Conservation (phyloP, 2,888 invertebrate genomes). For the Diadegma fenestrale region DNA sequence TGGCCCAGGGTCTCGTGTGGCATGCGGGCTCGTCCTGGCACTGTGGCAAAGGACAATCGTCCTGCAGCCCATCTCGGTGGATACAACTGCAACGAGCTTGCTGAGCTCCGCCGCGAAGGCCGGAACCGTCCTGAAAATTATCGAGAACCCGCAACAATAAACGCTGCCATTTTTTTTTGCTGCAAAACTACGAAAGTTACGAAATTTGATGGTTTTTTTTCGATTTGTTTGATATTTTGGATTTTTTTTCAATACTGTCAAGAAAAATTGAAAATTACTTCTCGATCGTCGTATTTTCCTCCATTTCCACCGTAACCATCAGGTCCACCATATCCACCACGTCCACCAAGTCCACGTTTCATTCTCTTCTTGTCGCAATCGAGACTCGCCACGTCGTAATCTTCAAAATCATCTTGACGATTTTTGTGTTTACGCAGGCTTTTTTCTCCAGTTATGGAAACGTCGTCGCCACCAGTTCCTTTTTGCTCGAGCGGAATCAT, state of each 20-base stretch:
- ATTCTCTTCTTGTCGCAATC: conserved; percentile 21
- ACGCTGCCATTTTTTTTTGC: neutral
- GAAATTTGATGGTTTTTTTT: neutral
- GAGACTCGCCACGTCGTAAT: conserved; percentile 25
- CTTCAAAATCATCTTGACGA: conserved; percentile 6
- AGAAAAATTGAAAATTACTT: neutral
- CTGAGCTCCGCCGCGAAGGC: conserved; percentile 86
- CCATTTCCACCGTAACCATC: neutral
- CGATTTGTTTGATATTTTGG: no score
- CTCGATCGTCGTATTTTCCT: neutral
- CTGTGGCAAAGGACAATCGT: conserved; percentile 85
- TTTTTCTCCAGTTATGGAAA: conserved; percentile 16
- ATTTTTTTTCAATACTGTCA: neutral
- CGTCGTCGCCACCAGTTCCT: conserved; percentile 12
- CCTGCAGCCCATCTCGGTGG: conserved; percentile 87
- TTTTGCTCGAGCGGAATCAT: conserved; percentile 72
- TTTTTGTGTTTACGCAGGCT: conserved; percentile 8
- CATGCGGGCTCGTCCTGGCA: conserved; percentile 86
- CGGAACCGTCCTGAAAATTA: conserved; percentile 85
- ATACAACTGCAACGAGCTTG: conserved; percentile 87
- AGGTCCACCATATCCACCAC: neutral
- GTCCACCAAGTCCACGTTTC: conserved; percentile 6
- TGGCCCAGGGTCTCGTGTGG: conserved; percentile 86
- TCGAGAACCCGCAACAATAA: neutral
- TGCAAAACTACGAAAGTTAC: neutral